A percentile compares a stretch with the other conserved stretches of the same genome.
Evolutionary conservation across 2,797 vertebrate species (phyloP).

Genomic region (Pseudochromis fuscus): DNA sequence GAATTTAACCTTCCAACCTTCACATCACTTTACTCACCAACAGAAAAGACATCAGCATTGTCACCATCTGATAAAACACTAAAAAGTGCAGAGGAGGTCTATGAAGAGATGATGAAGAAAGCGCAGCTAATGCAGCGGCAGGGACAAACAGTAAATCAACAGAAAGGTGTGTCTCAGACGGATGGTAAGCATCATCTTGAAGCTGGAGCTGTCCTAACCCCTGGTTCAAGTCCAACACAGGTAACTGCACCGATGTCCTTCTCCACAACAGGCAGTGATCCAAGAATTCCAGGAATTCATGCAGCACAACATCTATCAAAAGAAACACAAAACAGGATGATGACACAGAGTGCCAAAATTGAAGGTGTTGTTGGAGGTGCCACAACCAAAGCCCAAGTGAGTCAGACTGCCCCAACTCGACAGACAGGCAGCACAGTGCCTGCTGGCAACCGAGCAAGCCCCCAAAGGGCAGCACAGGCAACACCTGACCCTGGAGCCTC

Average conservation of each 20-base stretch:
- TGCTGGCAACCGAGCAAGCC: slow-evolving; percentile 65
- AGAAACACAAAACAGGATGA: slow-evolving; percentile 90
- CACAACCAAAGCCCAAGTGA: slow-evolving; percentile 78
- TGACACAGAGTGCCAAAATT: slow-evolving; percentile 87
- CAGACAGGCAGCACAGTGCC: slow-evolving; percentile 70
- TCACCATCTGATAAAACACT: slow-evolving; percentile 91
- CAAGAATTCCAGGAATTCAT: slow-evolving; percentile 89
- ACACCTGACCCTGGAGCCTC: slow-evolving; percentile 77
- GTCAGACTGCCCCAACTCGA: slow-evolving; percentile 78
- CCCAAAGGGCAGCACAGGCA: slow-evolving; percentile 78
- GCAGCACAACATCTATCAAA: slow-evolving; percentile 96
- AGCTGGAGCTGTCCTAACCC: slow-evolving; percentile 90
- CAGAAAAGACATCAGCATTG: slow-evolving; percentile 86
- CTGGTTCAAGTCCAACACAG: slow-evolving; percentile 97
- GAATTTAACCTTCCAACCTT: slow-evolving; percentile 98
- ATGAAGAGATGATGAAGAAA: slow-evolving; percentile 99
- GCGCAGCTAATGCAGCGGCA: slow-evolving; percentile 95
- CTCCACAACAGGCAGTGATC: slow-evolving; percentile 84
- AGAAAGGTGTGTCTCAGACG: slow-evolving; percentile 67
- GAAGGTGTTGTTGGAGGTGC: slow-evolving; percentile 82
- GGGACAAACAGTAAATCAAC: slow-evolving; percentile 73
- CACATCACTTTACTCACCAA: slow-evolving; percentile 97
- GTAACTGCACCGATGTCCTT: slow-evolving; percentile 93
- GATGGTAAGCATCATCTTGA: slow-evolving; percentile 90
- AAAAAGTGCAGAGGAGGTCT: slow-evolving; percentile 98